A percentile compares a stretch with the other conserved stretches of the same genome.
These are phyloP conservation scores for Drosophila melanica DNA, from an alignment of 1,140 invertebrate species.

Conservation along the genomic window DNA sequence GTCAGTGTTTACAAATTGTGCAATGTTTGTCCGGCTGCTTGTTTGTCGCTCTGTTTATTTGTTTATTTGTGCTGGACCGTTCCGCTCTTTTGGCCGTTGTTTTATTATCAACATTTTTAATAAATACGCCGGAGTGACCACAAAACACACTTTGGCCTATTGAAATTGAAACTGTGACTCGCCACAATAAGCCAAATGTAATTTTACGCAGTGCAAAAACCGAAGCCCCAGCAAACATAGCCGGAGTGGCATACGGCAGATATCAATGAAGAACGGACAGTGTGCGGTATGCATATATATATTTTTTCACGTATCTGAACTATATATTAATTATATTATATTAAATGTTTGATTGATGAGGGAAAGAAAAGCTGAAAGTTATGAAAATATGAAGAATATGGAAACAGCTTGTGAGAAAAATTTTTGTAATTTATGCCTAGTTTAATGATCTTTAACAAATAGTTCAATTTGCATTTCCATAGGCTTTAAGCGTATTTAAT, in stretches of 20 bases:
- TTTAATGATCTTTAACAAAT: too few relatives aligned
- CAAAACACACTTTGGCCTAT: slow-evolving; percentile 76
- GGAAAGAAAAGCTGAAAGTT: too few relatives aligned
- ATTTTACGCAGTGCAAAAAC: slow-evolving; percentile 30
- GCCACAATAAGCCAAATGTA: slow-evolving; percentile 46
- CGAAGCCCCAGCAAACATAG: background rate
- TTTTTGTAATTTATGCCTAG: too few relatives aligned
- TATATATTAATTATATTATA: too few relatives aligned
- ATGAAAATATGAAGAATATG: too few relatives aligned
- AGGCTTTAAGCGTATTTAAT: too few relatives aligned
- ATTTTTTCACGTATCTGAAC: background rate
- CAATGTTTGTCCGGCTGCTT: slow-evolving; percentile 58
- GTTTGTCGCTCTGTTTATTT: slow-evolving; percentile 28
- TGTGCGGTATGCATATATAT: background rate
- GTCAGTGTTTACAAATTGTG: slow-evolving; percentile 75
- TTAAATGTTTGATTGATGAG: too few relatives aligned
- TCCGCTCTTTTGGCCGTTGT: background rate
- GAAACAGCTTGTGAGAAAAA: too few relatives aligned
- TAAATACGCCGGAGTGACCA: slow-evolving; percentile 64
- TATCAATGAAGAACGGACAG: too few relatives aligned
- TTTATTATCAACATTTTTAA: slow-evolving; percentile 56
- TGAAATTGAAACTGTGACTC: slow-evolving; percentile 57
- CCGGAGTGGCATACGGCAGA: background rate
- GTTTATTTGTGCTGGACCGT: slow-evolving; percentile 16
- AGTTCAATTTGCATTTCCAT: too few relatives aligned